Conservation (phyloP, 2,888 invertebrate species). For the Heliconius ethilla region DNA sequence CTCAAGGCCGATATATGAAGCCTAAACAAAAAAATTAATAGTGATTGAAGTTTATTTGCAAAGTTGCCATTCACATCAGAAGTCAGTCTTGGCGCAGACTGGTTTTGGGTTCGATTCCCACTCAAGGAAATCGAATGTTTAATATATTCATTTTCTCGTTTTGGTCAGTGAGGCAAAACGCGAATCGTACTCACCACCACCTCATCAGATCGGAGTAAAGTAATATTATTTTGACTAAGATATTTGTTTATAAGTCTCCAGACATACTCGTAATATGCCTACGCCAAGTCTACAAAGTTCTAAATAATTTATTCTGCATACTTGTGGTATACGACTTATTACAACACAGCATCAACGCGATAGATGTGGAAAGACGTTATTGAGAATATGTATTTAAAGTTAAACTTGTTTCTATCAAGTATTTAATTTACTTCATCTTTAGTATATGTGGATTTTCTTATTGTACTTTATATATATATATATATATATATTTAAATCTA, state of each 20-base stretch:
- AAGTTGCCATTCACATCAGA: too few species aligned
- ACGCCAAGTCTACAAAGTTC: conserved; percentile 5
- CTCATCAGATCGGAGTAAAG: neutral
- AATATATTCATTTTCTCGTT: too few species aligned
- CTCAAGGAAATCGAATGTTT: too few species aligned
- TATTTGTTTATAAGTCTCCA: neutral
- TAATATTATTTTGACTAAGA: neutral
- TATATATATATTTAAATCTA: too few species aligned
- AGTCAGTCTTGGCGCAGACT: too few species aligned
- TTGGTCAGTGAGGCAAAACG: too few species aligned
- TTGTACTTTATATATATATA: too few species aligned
- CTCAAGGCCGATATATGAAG: too few species aligned
- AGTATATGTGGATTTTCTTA: neutral
- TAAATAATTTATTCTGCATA: conserved; percentile 14
- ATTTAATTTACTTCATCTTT: neutral
- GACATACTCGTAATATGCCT: neutral
- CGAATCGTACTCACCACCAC: neutral
- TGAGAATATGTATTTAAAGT: neutral
- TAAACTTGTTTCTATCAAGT: neutral
- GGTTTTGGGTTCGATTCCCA: too few species aligned
- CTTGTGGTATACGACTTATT: conserved; percentile 13
- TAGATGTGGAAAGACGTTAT: conserved; percentile 9
- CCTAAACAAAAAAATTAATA: too few species aligned
- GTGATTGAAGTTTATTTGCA: too few species aligned
- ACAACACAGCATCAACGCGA: neutral